A percentile compares a stretch with the other conserved stretches of the same genome.
phyloP scores from a whole-genome alignment of 2,888 invertebrate genomes.

The Phyllotreta striolata region DNA sequence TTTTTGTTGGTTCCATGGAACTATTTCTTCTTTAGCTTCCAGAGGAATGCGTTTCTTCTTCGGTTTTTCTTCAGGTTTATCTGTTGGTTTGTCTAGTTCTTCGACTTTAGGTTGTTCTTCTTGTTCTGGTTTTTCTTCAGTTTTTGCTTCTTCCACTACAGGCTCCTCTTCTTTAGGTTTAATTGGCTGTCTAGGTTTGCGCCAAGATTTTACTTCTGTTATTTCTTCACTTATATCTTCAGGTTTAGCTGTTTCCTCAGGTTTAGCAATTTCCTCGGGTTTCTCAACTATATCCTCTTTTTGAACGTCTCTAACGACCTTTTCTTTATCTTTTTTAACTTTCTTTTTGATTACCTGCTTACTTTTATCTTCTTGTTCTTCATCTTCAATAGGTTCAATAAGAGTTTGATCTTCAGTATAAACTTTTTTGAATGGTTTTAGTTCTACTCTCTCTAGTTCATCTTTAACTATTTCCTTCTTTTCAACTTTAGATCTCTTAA shows the following conservation, averaged over 20 bases:
- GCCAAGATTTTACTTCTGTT: conserved; percentile 25
- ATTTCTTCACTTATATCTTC: conserved; percentile 1
- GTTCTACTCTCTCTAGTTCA: conserved; percentile 52
- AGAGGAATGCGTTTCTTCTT: conserved; percentile 41
- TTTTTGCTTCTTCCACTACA: conserved; percentile 46
- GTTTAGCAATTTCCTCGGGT: conserved; percentile 15
- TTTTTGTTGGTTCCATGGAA: conserved; percentile 71
- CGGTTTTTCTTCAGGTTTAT: conserved; percentile 44
- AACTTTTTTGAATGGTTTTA: conserved; percentile 50
- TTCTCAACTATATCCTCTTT: conserved; percentile 56
- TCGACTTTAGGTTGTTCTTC: conserved; percentile 14
- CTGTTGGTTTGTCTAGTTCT: conserved; percentile 28
- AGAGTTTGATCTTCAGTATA: background rate
- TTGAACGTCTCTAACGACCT: conserved; percentile 67
- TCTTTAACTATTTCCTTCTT: conserved; percentile 56
- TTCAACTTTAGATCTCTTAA: conserved; percentile 61
- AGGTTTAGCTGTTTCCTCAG: background rate
- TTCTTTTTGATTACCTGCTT: conserved; percentile 63
- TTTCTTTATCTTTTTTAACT: conserved; percentile 58
- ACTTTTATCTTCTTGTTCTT: conserved; percentile 38
- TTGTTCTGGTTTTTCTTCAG: conserved; percentile 32
- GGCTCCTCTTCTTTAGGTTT: conserved; percentile 43
- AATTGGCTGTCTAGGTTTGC: conserved; percentile 20
- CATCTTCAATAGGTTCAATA: conserved; percentile 23
- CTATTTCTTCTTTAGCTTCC: conserved; percentile 49